Percentiles rank a stretch among this genome's conserved stretches.
Conservation (phyloP, 2,113 vertebrate genomes). For the Beaufortia kweichowensis region DNA sequence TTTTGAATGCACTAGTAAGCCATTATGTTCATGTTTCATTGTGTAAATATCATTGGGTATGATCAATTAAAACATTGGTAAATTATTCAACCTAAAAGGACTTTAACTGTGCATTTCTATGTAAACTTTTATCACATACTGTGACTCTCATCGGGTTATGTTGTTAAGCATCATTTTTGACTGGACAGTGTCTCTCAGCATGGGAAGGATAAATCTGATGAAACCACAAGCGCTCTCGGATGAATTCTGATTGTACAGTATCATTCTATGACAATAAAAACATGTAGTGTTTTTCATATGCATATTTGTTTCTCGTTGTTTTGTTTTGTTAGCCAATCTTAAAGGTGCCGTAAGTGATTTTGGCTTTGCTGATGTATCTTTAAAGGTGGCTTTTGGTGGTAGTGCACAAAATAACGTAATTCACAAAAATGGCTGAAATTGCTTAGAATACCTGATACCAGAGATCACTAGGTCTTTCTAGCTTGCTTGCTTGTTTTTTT, state of each 20-base stretch:
- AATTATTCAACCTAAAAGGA: background rate
- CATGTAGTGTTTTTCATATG: conserved; percentile 59
- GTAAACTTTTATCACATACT: too few species aligned
- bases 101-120: background rate
- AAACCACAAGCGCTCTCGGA: conserved; percentile 65
- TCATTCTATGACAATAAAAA: conserved; percentile 64
- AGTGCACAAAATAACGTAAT: too few species aligned
- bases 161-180: conserved; percentile 23
- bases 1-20: conserved; percentile 12
- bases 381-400: too few species aligned
- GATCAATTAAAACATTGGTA: too few species aligned
- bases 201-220: conserved; percentile 32
- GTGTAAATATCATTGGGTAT: background rate
- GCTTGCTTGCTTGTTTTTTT: too few species aligned
- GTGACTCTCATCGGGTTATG: conserved; percentile 8
- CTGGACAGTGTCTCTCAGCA: conserved; percentile 62
- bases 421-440: too few species aligned
- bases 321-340: background rate
- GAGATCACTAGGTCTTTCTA: too few species aligned
- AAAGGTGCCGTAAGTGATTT: background rate
- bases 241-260: conserved; percentile 68
- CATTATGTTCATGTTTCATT: background rate
- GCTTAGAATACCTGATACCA: too few species aligned
- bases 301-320: background rate
- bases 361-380: background rate